Evolutionary conservation across 2,797 vertebrate species (phyloP).

Genomic region (Ctenopoma kingsleyae): DNA sequence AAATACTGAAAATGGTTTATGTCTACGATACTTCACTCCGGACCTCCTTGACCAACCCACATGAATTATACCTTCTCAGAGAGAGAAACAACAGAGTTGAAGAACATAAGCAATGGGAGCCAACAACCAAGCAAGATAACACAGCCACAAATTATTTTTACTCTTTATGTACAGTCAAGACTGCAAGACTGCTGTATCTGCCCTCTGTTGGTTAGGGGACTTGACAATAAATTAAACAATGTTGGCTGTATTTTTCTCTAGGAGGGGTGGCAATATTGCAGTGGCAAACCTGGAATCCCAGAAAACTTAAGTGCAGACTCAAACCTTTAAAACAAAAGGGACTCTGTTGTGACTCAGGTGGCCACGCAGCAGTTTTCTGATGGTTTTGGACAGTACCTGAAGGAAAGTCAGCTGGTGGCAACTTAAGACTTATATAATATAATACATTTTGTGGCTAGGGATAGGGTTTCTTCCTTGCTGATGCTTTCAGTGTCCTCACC

Average conservation of each 20-base stretch:
- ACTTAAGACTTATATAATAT: constrained; percentile 1
- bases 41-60: constrained; percentile 43
- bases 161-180: neutral
- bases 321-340: constrained; percentile 55
- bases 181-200: neutral
- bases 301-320: constrained; percentile 26
- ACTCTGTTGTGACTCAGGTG: constrained; percentile 43
- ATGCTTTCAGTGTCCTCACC: neutral
- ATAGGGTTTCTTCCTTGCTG: neutral
- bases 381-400: constrained; percentile 26
- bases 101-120: constrained; percentile 2
- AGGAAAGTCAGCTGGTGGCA: neutral
- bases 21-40: constrained; percentile 8
- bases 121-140: neutral
- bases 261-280: constrained; percentile 20
- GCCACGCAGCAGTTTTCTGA: constrained; percentile 10
- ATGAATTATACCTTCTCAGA: constrained; percentile 23
- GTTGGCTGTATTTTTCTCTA: constrained; percentile 7
- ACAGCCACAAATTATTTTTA: neutral
- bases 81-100: neutral
- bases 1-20: constrained; percentile 4
- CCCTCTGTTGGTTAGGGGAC: constrained; percentile 2
- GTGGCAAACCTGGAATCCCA: constrained; percentile 42
- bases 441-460: neutral
- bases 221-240: neutral